phyloP scores from a whole-genome alignment of 1,140 invertebrate genomes.

The Scaptomyza montana region DNA sequence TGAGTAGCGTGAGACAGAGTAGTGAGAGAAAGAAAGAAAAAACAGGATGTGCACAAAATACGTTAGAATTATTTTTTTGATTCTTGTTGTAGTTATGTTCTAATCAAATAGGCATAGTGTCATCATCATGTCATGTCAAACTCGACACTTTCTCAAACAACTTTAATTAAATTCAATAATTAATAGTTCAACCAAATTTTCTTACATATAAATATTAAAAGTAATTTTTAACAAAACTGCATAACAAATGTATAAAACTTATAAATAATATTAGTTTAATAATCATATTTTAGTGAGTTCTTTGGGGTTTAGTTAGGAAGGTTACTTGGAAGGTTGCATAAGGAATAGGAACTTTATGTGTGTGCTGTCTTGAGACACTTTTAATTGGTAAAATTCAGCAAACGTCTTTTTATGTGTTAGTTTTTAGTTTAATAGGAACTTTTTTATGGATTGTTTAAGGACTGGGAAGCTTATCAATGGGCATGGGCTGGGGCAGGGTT shows the following conservation, averaged over 20 bases:
- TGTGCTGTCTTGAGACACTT: conserved; percentile 61
- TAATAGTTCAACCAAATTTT: conserved; percentile 70
- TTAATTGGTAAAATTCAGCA: conserved; percentile 51
- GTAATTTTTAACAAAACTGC: conserved; percentile 70
- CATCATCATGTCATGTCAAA: conserved; percentile 42
- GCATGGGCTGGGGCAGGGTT: background rate
- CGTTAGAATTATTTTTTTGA: conserved; percentile 84
- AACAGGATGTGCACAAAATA: conserved; percentile 84
- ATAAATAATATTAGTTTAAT: conserved; percentile 42
- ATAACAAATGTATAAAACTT: conserved; percentile 63
- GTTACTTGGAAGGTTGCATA: conserved; percentile 26
- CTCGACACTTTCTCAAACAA: conserved; percentile 68
- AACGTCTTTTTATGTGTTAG: conserved; percentile 52
- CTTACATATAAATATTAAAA: conserved; percentile 68
- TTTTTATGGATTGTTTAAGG: conserved; percentile 26
- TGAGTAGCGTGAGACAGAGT: conserved; percentile 81
- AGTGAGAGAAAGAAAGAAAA: conserved; percentile 83
- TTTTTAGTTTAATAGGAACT: conserved; percentile 49
- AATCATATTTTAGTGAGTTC: background rate
- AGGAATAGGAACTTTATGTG: conserved; percentile 57
- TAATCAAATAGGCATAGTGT: conserved; percentile 47
- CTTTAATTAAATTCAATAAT: conserved; percentile 58
- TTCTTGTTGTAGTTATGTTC: conserved; percentile 58
- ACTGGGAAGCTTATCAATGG: conserved; percentile 21
- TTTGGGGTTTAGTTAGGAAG: conserved; percentile 28